These are phyloP conservation scores for Conopomorpha cramerella DNA, from an alignment of 1,140 invertebrate species.

Conservation along the genomic window DNA sequence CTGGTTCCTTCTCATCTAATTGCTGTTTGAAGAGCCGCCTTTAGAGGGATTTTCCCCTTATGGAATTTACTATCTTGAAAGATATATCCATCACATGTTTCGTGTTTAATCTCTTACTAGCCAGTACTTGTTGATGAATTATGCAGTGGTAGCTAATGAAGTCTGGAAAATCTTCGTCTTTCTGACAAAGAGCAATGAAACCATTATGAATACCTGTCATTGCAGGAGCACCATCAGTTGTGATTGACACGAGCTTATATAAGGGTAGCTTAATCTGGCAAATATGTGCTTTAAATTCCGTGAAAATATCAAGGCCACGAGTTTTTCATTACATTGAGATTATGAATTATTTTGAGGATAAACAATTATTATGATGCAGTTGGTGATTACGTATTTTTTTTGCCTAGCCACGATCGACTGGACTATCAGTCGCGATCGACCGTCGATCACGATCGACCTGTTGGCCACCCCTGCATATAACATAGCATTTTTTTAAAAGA, in stretches of 20 bases:
- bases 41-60: conserved; percentile 22
- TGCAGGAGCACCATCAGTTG: conserved; percentile 22
- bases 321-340: conserved; percentile 24
- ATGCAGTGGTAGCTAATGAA: conserved; percentile 27
- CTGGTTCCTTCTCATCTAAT: conserved; percentile 15
- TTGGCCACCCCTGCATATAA: too few relatives aligned
- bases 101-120: conserved; percentile 24
- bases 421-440: too few relatives aligned
- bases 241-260: conserved; percentile 24
- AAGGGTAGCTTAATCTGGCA: conserved; percentile 14
- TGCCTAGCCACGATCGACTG: too few relatives aligned
- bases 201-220: conserved; percentile 20
- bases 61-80: conserved; percentile 30
- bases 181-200: conserved; percentile 16
- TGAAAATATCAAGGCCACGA: conserved; percentile 22
- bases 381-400: too few relatives aligned
- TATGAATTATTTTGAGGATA: too few relatives aligned
- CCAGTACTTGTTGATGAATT: conserved; percentile 24
- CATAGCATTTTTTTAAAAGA: too few relatives aligned
- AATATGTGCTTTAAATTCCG: conserved; percentile 19
- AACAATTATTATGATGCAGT: too few relatives aligned
- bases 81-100: conserved; percentile 26
- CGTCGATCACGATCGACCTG: too few relatives aligned
- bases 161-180: conserved; percentile 17
- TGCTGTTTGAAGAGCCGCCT: conserved; percentile 17